Evolutionary conservation across 2,113 vertebrate species (phyloP), one percentile per base, ranked within the genome.

Genomic region (Benitochromis conjunctus): DNA sequence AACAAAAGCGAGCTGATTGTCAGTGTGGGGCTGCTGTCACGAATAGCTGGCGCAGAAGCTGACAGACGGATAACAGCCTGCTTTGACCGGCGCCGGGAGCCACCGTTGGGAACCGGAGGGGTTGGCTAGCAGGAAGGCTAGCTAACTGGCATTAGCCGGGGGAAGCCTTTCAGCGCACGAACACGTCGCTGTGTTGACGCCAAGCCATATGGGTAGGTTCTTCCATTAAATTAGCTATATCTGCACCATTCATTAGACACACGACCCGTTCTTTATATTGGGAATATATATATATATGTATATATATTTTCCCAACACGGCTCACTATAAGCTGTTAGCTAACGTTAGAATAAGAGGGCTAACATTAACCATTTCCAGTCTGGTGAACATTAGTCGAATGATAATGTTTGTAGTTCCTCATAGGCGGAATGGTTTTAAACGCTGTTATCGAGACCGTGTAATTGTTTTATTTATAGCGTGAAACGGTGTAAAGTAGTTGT

Each of bases 91-190:
- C 78, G 60, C 86, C 58, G 89, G 83, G 82, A 92, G 87, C 71
- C 91, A 16, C 80, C 89, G 81, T 21, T 38, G 85, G 80, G 84
- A 85, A 12, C 43, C 10, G 83, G 58, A 64, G 81, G 62, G 90
- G 80, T 56, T 84, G 56, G 91, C 78, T 90, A 57, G 88, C 80
- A 69, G 55, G 79, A 58, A 57, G 79, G 71, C 82, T 51, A 86
- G 92, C 91, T 89, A 85, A 46, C 90, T 85, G 36, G 74, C 69
- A 10, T 79, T 86, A 88, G 85, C 91, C 83, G 31, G n/a, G 51
- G 21, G 85, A 21, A 87, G 16, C 48, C 60, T 43, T 24, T 58
- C 56, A 43, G 6, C 51, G 7, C 60, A 38, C 18, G 53, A 38
- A 41, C 60, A 41, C 19, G 24, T n/a, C 13, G 13, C 83, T 9